phyloP scores from a whole-genome alignment of 2,888 invertebrate species.

The Spatulosminthurus flaviceps region DNA sequence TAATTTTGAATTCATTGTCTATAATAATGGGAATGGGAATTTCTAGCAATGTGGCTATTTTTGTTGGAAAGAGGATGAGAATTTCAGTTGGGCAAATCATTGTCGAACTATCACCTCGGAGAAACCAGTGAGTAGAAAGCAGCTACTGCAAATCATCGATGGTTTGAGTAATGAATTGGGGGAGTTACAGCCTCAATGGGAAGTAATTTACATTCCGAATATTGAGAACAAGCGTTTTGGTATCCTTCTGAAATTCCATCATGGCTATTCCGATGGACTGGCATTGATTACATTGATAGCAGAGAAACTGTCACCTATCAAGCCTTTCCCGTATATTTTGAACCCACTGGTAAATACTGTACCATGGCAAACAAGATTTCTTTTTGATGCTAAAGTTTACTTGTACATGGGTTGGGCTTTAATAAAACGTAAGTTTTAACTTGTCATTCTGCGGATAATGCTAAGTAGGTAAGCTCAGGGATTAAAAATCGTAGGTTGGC shows the following conservation, averaged over 20 bases:
- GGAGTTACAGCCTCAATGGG: constrained; percentile 57
- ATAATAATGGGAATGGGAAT: background rate
- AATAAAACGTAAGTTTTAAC: background rate
- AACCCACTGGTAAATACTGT: constrained; percentile 27
- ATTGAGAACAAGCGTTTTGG: constrained; percentile 31
- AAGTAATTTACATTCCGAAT: constrained; percentile 56
- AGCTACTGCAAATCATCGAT: constrained; percentile 50
- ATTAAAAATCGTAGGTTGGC: background rate
- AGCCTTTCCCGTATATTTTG: constrained; percentile 35
- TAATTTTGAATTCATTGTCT: background rate
- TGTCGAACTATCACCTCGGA: constrained; percentile 49
- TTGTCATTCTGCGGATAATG: too few species aligned
- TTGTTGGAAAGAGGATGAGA: constrained; percentile 55
- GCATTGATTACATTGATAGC: constrained; percentile 52
- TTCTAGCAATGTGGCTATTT: constrained; percentile 54
- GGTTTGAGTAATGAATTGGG: constrained; percentile 51
- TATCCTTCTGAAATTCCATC: constrained; percentile 54
- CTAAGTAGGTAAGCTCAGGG: background rate
- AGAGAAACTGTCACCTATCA: constrained; percentile 29
- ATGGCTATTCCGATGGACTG: constrained; percentile 56
- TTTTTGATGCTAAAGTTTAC: constrained; percentile 27
- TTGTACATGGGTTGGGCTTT: constrained; percentile 32
- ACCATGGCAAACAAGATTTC: background rate
- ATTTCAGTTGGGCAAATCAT: constrained; percentile 50
- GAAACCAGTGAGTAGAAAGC: constrained; percentile 33